Base-by-base conservation (phyloP, 2,888 invertebrate genomes). In the Nemapogon koenigi region DNA sequence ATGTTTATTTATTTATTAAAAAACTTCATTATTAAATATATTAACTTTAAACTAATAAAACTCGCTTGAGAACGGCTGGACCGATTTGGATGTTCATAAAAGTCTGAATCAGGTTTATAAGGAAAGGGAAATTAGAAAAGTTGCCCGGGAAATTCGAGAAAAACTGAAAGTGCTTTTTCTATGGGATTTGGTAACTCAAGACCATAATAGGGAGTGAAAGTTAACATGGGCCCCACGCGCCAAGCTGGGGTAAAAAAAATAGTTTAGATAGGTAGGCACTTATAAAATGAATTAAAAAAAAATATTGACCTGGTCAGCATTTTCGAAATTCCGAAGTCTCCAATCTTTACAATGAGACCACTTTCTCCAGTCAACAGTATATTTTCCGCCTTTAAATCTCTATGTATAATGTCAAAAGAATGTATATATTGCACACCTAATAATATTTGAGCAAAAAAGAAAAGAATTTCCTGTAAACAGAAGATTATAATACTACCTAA, bases 321-420 rank as follows among this genome's bases (percentile, higher is more conserved):
- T 75, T 89, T 91, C 1, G 91, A 91, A 46, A 92, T 88, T 15
- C 93, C 92, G 64, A 93, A 93, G 57, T 93, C 93, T 1, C 90
- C 90, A 46, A 93, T 88, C 70, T 92, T 91, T 1, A 91, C 81
- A 7, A 89, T 67, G 43, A 86, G 76, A 2, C 84, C 83, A 46
- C 83, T 72, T 46, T 81, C 78, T 35, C 91, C 90, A 33, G 90
- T 84, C 41, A 88, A 60, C 47, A 94, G 83, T 46, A 94, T 90
- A 61, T 94, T 94, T 62, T 90, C 90, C 4, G 91, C 87, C 67
- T 90, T 94, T 41, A 94, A 72, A 65, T 94, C 94, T 49, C 93
- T 75, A 57, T 94, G 93, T 35, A 94, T 83, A 39, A 93, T 87
- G 49, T 87, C 84, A 49, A 87, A 84, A 16, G 80, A 81, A 57